Evolutionary conservation across 2,888 invertebrate genomes (phyloP).

Genomic region (Lamellibrachia columna): DNA sequence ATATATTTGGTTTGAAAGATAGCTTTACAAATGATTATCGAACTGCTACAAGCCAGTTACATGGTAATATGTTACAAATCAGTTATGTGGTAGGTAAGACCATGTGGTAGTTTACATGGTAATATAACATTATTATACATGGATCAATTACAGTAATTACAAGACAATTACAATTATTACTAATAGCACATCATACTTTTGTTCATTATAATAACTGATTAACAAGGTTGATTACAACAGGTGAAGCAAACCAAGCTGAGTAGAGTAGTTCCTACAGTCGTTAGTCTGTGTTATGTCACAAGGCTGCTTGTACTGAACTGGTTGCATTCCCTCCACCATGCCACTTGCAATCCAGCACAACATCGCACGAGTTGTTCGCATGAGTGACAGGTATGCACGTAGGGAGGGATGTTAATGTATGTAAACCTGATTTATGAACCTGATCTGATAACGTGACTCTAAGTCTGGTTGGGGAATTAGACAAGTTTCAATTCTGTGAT

Average conservation of each 20-base stretch:
- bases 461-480: not conserved
- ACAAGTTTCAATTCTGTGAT: not conserved
- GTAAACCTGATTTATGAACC: not conserved
- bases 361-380: not conserved
- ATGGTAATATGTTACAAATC: too few relatives aligned
- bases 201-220: not conserved
- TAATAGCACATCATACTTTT: not conserved
- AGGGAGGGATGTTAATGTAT: not conserved
- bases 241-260: not conserved
- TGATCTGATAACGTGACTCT: not conserved
- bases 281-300: conserved; percentile 12
- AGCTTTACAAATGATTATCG: too few relatives aligned
- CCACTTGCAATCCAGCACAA: not conserved
- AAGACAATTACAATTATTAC: not conserved
- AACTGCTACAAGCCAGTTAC: too few relatives aligned
- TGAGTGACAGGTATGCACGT: not conserved
- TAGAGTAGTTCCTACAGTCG: not conserved
- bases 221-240: not conserved
- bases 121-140: not conserved
- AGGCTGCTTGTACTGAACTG: not conserved
- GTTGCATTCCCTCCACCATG: not conserved
- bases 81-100: too few relatives aligned
- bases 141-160: not conserved
- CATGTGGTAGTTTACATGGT: too few relatives aligned
- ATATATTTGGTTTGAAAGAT: too few relatives aligned